These are phyloP conservation scores for Hyles lineata DNA, from an alignment of 2,888 invertebrate genomes.

Conservation along the genomic window DNA sequence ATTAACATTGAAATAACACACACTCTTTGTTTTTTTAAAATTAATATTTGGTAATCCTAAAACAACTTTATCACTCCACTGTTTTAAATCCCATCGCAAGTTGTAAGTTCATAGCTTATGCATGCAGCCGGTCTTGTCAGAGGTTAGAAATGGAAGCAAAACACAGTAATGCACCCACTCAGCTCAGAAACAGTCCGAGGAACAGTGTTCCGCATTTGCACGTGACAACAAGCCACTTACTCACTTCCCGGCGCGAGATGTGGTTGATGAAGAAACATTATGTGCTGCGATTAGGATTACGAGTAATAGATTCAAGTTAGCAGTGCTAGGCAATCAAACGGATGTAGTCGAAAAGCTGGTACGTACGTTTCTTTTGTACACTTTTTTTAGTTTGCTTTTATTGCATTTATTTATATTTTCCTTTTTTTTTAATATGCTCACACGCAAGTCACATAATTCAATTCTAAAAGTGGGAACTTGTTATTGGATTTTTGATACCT, in stretches of 20 bases:
- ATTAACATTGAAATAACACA: too few relatives aligned
- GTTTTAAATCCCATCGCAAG: background rate
- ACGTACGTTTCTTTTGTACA: too few relatives aligned
- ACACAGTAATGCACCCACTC: conserved; percentile 22
- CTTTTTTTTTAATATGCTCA: too few relatives aligned
- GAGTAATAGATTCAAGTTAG: background rate
- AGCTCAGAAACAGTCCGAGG: background rate
- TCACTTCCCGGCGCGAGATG: background rate
- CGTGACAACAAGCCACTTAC: conserved; percentile 26
- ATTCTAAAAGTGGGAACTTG: too few relatives aligned
- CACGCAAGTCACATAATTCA: too few relatives aligned
- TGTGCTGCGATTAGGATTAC: background rate
- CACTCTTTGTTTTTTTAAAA: too few relatives aligned
- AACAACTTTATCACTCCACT: background rate
- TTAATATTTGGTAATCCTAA: too few relatives aligned
- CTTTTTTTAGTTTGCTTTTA: too few relatives aligned
- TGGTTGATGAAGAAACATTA: background rate
- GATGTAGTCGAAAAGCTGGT: too few relatives aligned
- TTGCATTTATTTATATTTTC: too few relatives aligned
- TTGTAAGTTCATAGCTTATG: conserved; percentile 8
- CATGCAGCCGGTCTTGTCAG: conserved; percentile 15
- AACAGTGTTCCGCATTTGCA: conserved; percentile 21
- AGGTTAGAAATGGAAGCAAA: conserved; percentile 26
- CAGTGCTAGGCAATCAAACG: background rate
- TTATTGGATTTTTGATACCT: too few relatives aligned